phyloP scores from a whole-genome alignment of 2,888 invertebrate species.

The Periphyllus acericola region DNA sequence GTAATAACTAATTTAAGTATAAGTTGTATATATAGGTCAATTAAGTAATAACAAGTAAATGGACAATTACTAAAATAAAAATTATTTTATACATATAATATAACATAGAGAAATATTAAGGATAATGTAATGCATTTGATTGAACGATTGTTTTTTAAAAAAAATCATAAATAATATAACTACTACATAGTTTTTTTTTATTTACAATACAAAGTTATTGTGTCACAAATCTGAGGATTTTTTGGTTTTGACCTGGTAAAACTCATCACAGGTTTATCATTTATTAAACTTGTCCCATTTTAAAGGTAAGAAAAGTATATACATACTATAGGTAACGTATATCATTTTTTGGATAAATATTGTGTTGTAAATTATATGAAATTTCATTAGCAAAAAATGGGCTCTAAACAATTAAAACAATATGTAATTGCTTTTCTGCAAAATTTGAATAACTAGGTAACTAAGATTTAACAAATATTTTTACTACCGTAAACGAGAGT shows the following conservation, averaged over 20 bases:
- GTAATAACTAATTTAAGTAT: neutral
- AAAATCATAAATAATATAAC: neutral
- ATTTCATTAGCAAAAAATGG: neutral
- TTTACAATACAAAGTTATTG: too few relatives aligned
- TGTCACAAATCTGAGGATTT: too few relatives aligned
- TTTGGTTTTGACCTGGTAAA: neutral
- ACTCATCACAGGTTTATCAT: neutral
- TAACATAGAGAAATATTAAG: neutral
- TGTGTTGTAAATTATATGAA: neutral
- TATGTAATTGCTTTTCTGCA: neutral
- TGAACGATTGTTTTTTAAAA: neutral
- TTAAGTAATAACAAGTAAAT: neutral
- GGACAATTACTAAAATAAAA: neutral
- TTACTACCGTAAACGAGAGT: neutral
- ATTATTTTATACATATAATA: too few relatives aligned
- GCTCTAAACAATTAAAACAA: neutral
- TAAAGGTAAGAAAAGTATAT: neutral
- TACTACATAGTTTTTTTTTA: neutral
- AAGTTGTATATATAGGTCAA: too few relatives aligned
- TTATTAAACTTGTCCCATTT: neutral
- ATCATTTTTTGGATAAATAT: neutral
- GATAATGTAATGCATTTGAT: neutral
- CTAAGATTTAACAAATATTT: neutral
- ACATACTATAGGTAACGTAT: neutral
- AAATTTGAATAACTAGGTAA: neutral